Conservation (phyloP, 2,797 vertebrate species). For the Cirrhinus mrigala region DNA sequence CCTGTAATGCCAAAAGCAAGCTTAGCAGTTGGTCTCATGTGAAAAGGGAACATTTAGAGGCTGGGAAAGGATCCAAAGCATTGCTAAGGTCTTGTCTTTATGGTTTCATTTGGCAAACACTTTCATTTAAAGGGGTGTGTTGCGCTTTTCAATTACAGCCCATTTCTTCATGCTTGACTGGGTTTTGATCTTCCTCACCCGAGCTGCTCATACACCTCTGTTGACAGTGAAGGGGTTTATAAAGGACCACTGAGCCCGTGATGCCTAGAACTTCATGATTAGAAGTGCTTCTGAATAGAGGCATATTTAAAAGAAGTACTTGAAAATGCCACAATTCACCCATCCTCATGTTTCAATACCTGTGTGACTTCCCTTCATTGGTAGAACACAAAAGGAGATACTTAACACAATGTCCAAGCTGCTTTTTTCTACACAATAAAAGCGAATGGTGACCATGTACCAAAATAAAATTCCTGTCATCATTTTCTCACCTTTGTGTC, state of each 20-base stretch:
- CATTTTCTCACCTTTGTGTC: no score
- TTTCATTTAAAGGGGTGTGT: constrained; percentile 58
- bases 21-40: constrained; percentile 29
- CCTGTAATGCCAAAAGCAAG: constrained; percentile 35
- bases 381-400: background rate
- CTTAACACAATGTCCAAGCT: background rate
- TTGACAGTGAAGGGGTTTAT: background rate
- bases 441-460: background rate
- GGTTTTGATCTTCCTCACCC: constrained; percentile 66
- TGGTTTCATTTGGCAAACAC: constrained; percentile 65
- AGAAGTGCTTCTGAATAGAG: background rate
- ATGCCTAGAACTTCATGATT: background rate
- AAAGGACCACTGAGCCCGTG: background rate
- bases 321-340: background rate
- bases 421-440: background rate
- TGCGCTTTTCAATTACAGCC: constrained; percentile 73
- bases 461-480: no score
- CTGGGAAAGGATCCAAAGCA: constrained; percentile 57
- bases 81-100: constrained; percentile 40
- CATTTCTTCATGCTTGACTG: constrained; percentile 62
- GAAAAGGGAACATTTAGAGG: constrained; percentile 50
- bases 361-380: background rate
- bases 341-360: background rate
- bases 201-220: constrained; percentile 8
- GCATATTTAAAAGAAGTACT: background rate